These are phyloP conservation scores for Diaprepes abbreviatus DNA, from an alignment of 2,888 invertebrate species.

Conservation along the genomic window DNA sequence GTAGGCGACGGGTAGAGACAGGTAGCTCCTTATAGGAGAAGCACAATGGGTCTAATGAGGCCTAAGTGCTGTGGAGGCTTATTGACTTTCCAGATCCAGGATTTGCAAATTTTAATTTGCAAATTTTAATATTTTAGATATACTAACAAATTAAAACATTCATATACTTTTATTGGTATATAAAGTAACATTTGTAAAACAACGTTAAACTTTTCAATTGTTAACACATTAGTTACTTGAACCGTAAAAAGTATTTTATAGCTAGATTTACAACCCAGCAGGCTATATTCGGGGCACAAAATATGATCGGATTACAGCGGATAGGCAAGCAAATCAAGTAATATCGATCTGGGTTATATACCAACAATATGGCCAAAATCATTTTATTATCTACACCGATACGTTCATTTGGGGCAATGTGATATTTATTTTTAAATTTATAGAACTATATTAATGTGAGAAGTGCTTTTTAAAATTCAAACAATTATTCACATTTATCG, in stretches of 20 bases:
- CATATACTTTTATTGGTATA: too few species aligned
- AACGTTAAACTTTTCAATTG: constrained; percentile 17
- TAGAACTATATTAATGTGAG: too few species aligned
- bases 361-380: constrained; percentile 4
- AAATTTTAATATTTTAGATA: too few species aligned
- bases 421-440: constrained; percentile 2
- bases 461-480: constrained; percentile 1
- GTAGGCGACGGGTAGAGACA: too few species aligned
- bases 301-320: constrained; percentile 33
- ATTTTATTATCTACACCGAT: constrained; percentile 1
- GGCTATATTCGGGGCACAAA: constrained; percentile 29
- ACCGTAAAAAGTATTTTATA: constrained; percentile 24
- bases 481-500: too few species aligned
- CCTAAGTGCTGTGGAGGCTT: too few species aligned
- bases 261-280: constrained; percentile 21
- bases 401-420: background rate
- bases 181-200: too few species aligned
- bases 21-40: too few species aligned
- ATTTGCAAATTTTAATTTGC: too few species aligned
- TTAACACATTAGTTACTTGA: constrained; percentile 7
- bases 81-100: too few species aligned
- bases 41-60: too few species aligned
- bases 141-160: too few species aligned
- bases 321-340: constrained; percentile 29
- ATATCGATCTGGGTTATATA: constrained; percentile 23